These are phyloP conservation scores for Aphaenogaster ashmeadi DNA, from an alignment of 1,140 invertebrate genomes.

Conservation along the genomic window DNA sequence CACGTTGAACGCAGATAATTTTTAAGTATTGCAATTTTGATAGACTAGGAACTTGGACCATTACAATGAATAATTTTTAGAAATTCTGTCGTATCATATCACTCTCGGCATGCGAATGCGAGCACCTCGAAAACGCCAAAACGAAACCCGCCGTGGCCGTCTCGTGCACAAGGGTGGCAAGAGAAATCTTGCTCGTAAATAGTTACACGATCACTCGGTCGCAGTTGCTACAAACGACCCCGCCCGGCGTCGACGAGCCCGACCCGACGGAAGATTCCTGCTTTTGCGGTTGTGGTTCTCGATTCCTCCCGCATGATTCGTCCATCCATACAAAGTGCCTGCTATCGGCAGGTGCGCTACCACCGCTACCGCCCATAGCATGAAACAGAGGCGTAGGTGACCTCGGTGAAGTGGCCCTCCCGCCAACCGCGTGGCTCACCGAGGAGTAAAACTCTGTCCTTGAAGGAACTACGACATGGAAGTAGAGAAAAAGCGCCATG, in stretches of 20 bases:
- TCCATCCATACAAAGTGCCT: conserved; percentile 46
- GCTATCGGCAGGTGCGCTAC: conserved; percentile 49
- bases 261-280: conserved; percentile 77
- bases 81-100: neutral
- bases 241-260: conserved; percentile 73
- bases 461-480: conserved; percentile 85
- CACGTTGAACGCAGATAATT: neutral
- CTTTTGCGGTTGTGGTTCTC: conserved; percentile 56
- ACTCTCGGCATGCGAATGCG: neutral
- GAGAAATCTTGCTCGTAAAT: conserved; percentile 73
- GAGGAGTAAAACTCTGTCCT: conserved; percentile 89
- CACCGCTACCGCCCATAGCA: conserved; percentile 74
- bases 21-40: neutral
- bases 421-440: conserved; percentile 89
- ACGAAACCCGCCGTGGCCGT: conserved; percentile 31
- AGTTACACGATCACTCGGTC: conserved; percentile 93
- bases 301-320: conserved; percentile 61
- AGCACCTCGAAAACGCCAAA: conserved; percentile 10
- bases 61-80: neutral
- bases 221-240: conserved; percentile 91
- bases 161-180: conserved; percentile 52
- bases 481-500: conserved; percentile 75
- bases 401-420: conserved; percentile 86
- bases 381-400: conserved; percentile 84
- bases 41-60: neutral